These are phyloP conservation scores for Zaprionus ornatus DNA, from an alignment of 1,140 invertebrate genomes.

Conservation along the genomic window DNA sequence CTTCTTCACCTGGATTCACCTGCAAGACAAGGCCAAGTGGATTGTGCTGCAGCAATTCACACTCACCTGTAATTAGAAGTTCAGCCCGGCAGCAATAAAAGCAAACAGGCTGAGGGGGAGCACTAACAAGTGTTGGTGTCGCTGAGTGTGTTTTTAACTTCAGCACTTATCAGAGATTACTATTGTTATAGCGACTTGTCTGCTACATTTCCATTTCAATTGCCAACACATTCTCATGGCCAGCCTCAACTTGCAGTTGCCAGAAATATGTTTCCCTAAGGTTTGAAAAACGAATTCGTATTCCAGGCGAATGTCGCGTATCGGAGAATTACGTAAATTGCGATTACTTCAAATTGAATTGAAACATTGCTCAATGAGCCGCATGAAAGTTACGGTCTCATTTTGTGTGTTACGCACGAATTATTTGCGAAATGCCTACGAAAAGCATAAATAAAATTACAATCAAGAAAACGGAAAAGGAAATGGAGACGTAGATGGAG, in stretches of 20 bases:
- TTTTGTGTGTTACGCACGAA: conserved; percentile 64
- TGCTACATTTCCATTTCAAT: neutral
- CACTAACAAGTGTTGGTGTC: neutral
- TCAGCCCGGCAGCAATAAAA: conserved; percentile 11
- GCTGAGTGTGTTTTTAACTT: neutral
- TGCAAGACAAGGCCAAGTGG: conserved; percentile 7
- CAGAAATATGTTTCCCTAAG: neutral
- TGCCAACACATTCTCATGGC: neutral
- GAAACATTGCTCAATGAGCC: conserved; percentile 67
- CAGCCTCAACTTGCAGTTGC: neutral
- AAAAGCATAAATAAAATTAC: conserved; percentile 55
- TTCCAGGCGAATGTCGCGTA: conserved; percentile 10
- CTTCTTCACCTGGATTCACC: neutral
- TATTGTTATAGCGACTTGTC: neutral
- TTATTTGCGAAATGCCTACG: conserved; percentile 30
- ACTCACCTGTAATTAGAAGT: conserved; percentile 19
- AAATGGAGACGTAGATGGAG: neutral
- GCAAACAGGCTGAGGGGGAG: neutral
- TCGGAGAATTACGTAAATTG: conserved; percentile 31
- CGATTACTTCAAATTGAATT: conserved; percentile 75
- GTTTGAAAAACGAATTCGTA: neutral
- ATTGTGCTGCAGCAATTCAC: neutral
- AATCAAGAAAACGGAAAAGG: conserved; percentile 16
- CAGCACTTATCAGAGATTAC: neutral
- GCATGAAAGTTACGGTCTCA: conserved; percentile 42